Percentiles rank a stretch among this genome's conserved stretches.
Evolutionary conservation across 1,140 invertebrate genomes (phyloP).

Genomic region (Marisa cornuarietis): DNA sequence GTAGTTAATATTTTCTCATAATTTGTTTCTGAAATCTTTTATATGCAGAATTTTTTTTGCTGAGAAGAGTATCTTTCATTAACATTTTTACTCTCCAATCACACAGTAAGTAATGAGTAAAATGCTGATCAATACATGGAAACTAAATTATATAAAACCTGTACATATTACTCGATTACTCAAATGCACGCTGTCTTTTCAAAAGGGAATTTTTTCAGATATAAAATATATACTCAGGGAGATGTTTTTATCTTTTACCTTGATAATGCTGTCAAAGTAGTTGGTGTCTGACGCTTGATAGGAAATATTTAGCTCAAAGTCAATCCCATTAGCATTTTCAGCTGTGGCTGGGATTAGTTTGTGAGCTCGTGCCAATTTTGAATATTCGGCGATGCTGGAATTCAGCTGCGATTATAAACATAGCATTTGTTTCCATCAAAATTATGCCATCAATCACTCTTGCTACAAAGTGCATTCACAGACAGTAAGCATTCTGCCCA

Average conservation of each 20-base stretch:
- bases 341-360: slow-evolving; percentile 51
- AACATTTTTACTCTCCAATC: no score
- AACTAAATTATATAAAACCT: no score
- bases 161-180: no score
- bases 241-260: slow-evolving; percentile 31
- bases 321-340: slow-evolving; percentile 50
- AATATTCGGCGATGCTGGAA: slow-evolving; percentile 42
- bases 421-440: background rate
- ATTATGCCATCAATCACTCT: background rate
- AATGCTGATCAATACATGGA: no score
- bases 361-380: slow-evolving; percentile 45
- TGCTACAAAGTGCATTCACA: background rate
- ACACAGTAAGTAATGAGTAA: no score
- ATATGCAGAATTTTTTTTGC: no score
- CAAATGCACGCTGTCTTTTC: no score
- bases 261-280: slow-evolving; percentile 37
- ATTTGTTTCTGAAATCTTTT: no score
- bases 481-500: background rate
- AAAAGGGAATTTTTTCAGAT: no score
- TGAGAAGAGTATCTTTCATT: no score
- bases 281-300: slow-evolving; percentile 20
- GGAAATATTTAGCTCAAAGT: slow-evolving; percentile 48
- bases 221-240: no score
- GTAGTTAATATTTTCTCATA: no score
- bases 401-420: slow-evolving; percentile 42